Conservation (phyloP, 2,113 vertebrate species). For the Pteruthius melanotis region DNA sequence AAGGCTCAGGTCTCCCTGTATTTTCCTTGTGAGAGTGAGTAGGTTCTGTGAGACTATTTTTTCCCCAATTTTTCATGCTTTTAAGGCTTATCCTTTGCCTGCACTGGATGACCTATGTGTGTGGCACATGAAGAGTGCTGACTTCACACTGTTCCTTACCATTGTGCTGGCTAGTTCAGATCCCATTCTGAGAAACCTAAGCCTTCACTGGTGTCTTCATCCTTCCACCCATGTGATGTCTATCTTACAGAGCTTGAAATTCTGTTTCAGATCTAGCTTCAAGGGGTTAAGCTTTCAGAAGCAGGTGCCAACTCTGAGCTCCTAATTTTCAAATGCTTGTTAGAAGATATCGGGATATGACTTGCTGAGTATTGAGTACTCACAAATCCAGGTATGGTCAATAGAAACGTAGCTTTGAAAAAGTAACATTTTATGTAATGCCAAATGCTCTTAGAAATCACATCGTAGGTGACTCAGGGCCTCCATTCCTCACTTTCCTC, state of each 20-base stretch:
- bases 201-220: background rate
- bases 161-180: background rate
- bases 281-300: background rate
- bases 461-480: background rate
- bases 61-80: background rate
- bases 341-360: background rate
- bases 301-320: background rate
- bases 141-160: background rate
- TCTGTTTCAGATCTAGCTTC: background rate
- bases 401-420: background rate
- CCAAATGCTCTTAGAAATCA: background rate
- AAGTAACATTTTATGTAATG: background rate
- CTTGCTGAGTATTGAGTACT: background rate
- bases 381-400: background rate
- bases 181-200: background rate
- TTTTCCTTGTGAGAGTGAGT: background rate
- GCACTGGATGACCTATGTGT: rapidly evolving
- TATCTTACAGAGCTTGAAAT: background rate
- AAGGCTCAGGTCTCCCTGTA: background rate
- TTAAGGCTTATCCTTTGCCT: background rate
- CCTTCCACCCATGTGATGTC: background rate
- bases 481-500: background rate
- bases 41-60: background rate
- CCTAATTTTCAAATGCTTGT: background rate
- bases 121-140: background rate